Base-by-base conservation (phyloP, 2,888 invertebrate genomes). In the Acleris cristana region DNA sequence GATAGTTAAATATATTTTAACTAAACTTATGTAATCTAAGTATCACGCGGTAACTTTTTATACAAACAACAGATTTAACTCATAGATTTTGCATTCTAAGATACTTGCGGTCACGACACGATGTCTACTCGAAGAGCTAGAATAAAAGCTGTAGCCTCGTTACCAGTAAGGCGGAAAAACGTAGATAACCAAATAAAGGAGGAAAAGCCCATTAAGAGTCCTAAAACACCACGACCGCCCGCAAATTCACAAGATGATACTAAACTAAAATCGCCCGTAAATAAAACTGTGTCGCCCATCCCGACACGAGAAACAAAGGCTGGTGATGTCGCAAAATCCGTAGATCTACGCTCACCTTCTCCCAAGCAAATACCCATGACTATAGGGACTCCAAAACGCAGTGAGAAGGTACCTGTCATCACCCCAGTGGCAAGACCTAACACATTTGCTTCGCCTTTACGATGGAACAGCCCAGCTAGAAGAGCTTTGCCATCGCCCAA, bases 101-200 rank as follows among this genome's bases (percentile, higher is more conserved):
- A n/a, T 2, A n/a, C n/a, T 45, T 16, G 48, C 16, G 6, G n/a
- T 48, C 18, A 18, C 48, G 7, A 18, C 40, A 49, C 44, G 63
- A 95, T 95, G 95, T 94, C 95, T 64, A 94, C 94, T 56, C 90
- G 96, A 86, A 87, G 96, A 78, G 95, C 95, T 59, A 93, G 96
- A 85, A 95, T 96, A 75, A 96, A 96, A 92, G 96, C 95, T 65
- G 93, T 95, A 75, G 95, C 95, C 54, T 95, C 95, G 71, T 92
- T 96, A 72, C 95, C 95, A 54, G 93, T 94, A 30, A 85, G 90
- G 69, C 83, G 90, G 77, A 88, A 87, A 79, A 89, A 88, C 77
- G 79, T 75, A 23, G 89, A 86, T 48, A 80, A 72, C 67, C 83
- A 81, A 65, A 80, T 81, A 56, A 74, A 73, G 8, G 56, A 64